phyloP scores from a whole-genome alignment of 2,797 vertebrate species.

The Eulemur coronatus region DNA sequence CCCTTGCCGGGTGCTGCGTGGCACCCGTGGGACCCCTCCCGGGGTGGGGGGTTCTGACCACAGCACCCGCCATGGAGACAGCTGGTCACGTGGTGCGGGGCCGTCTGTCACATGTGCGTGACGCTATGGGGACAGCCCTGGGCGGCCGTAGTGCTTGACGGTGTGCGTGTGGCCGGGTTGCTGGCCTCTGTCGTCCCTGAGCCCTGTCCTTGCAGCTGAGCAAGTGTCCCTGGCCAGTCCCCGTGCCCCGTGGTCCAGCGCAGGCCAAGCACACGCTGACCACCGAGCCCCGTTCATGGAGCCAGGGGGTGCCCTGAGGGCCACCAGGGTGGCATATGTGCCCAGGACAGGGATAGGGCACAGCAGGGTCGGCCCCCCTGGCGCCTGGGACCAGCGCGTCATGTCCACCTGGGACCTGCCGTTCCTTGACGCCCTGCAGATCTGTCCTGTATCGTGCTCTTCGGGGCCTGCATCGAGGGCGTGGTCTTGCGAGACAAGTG shows the following conservation, averaged over 20 bases:
- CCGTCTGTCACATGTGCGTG: not conserved
- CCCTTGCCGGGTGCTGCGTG: accelerated
- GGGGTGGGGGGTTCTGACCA: not conserved
- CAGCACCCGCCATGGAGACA: accelerated
- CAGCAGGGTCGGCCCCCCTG: not conserved
- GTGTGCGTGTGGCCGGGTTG: no score
- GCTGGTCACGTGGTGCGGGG: not conserved
- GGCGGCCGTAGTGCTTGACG: accelerated
- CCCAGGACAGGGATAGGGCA: not conserved
- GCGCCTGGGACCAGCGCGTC: not conserved
- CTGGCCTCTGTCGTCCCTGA: not conserved
- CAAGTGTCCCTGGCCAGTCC: accelerated
- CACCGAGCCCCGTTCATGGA: accelerated
- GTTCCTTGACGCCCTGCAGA: slow-evolving; percentile 87
- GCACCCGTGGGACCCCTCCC: not conserved
- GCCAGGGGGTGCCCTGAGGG: not conserved
- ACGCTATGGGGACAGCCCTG: not conserved
- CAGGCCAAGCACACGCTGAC: no score
- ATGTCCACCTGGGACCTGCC: accelerated
- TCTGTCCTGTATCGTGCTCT: slow-evolving; percentile 92
- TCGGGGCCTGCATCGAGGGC: slow-evolving; percentile 95
- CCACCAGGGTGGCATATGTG: not conserved
- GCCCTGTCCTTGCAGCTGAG: not conserved
- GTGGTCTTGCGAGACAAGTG: slow-evolving; percentile 97
- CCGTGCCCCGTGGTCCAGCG: no score